These are phyloP conservation scores for Penaeus indicus DNA, from an alignment of 1,140 invertebrate genomes.

Conservation along the genomic window DNA sequence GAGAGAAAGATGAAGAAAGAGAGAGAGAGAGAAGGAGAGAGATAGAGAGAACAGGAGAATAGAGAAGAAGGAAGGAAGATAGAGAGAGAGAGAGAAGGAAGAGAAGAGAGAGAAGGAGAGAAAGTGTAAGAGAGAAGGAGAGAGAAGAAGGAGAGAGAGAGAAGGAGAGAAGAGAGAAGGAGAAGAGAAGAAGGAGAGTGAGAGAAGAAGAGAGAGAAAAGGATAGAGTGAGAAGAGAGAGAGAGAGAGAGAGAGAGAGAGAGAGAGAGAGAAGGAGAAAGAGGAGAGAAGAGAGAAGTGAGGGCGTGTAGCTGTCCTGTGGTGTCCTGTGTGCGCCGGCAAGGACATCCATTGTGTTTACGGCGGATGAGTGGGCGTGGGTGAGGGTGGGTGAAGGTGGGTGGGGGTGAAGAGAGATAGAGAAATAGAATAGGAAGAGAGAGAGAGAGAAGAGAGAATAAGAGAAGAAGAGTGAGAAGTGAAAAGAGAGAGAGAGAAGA, in stretches of 20 bases:
- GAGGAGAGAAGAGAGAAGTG: conserved; percentile 10
- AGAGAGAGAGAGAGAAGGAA: too few relatives aligned
- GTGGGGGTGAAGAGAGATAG: too few relatives aligned
- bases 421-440: too few relatives aligned
- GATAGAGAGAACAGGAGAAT: too few relatives aligned
- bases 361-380: not conserved
- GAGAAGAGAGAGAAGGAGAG: too few relatives aligned
- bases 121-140: not conserved
- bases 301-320: not conserved
- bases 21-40: conserved; percentile 10
- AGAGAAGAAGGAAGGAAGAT: conserved; percentile 10
- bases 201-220: not conserved
- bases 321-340: too few relatives aligned
- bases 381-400: not conserved
- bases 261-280: too few relatives aligned
- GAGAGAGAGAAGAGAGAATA: too few relatives aligned
- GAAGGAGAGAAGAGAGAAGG: not conserved
- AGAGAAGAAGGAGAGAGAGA: conserved; percentile 1
- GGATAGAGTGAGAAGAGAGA: not conserved
- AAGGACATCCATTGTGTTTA: not conserved
- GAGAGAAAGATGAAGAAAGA: too few relatives aligned
- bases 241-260: not conserved
- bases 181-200: too few relatives aligned
- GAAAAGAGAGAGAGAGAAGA: too few relatives aligned
- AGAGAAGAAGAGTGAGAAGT: too few relatives aligned